Conservation (phyloP, 2,113 vertebrate species). For the Dicentrarchus labrax region DNA sequence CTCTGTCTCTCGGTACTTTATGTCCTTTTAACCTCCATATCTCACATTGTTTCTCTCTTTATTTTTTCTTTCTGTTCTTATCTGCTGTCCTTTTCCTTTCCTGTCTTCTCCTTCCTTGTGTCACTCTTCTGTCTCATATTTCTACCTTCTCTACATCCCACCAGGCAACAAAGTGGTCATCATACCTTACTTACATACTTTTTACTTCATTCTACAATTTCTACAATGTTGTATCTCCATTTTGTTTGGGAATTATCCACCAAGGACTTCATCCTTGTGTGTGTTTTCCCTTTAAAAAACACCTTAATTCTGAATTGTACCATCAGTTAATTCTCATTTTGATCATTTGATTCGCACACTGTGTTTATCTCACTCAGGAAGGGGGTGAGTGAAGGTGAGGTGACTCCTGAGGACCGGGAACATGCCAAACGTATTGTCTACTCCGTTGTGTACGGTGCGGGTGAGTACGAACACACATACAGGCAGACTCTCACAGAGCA, state of each 20-base stretch:
- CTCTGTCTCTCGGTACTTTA: background rate
- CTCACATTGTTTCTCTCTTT: background rate
- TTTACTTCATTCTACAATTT: background rate
- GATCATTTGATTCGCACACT: background rate
- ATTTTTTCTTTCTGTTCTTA: constrained; percentile 1
- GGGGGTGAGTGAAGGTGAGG: constrained; percentile 77
- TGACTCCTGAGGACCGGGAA: constrained; percentile 88
- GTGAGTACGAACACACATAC: constrained; percentile 77
- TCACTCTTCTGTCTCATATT: background rate
- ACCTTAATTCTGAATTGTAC: background rate
- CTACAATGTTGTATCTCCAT: background rate
- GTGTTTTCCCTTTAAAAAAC: background rate
- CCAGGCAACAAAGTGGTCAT: background rate
- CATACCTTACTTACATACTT: background rate
- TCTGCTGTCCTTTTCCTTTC: background rate
- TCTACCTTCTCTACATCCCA: background rate
- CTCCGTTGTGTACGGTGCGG: constrained; percentile 92
- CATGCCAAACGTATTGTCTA: constrained; percentile 92
- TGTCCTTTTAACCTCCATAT: constrained; percentile 26
- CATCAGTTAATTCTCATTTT: background rate
- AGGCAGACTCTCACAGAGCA: background rate
- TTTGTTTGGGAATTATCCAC: background rate
- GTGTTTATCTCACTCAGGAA: constrained; percentile 84
- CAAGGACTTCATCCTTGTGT: background rate
- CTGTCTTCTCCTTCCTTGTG: background rate